Conservation (phyloP, 2,797 vertebrate genomes). For the Anableps anableps region DNA sequence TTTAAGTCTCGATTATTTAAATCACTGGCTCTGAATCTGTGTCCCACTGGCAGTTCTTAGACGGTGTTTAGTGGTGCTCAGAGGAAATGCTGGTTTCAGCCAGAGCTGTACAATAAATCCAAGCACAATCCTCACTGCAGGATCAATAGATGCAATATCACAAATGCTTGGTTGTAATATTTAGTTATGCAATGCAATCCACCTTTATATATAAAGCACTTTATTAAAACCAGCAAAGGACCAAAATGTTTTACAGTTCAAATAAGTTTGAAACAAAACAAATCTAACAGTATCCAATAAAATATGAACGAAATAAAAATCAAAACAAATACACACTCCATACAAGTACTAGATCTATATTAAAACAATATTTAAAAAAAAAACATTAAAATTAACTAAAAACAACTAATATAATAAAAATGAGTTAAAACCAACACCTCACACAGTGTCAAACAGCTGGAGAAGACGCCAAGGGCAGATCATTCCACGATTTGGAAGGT, state of each 20-base stretch:
- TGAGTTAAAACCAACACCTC: not conserved
- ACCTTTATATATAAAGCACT: not conserved
- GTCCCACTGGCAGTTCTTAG: not conserved
- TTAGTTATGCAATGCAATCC: not conserved
- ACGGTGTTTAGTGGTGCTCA: too few relatives aligned
- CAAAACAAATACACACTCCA: too few relatives aligned
- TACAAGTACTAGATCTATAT: too few relatives aligned
- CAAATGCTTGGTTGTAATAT: not conserved
- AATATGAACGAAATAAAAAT: not conserved
- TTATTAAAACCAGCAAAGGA: too few relatives aligned
- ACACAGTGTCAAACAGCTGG: not conserved
- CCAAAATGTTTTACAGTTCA: not conserved
- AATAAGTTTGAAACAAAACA: not conserved
- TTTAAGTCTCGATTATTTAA: not conserved
- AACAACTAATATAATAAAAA: not conserved
- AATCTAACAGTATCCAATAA: not conserved
- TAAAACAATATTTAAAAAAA: too few relatives aligned
- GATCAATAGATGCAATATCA: not conserved
- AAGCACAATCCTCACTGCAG: not conserved
- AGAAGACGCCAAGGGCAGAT: too few relatives aligned
- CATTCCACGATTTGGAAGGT: too few relatives aligned
- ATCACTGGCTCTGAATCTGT: not conserved
- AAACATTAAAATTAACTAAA: not conserved
- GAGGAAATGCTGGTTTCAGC: not conserved
- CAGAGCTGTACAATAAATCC: too few relatives aligned